These are phyloP conservation scores for Taurulus bubalis DNA, from an alignment of 2,113 vertebrate species.

Conservation along the genomic window DNA sequence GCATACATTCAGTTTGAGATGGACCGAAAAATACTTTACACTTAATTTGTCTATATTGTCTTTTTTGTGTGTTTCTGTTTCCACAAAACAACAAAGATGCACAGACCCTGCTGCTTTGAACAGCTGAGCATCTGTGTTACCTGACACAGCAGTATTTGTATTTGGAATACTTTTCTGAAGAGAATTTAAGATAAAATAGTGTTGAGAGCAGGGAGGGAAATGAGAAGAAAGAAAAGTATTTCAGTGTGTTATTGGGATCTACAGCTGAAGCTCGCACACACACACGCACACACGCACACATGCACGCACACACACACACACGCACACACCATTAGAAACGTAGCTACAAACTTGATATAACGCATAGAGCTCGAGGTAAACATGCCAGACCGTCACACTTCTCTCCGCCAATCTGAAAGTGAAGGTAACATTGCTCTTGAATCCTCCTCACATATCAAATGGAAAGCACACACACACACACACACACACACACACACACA, in stretches of 20 bases:
- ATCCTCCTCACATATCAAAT: constrained; percentile 22
- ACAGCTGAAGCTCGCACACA: neutral
- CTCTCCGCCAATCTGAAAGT: constrained; percentile 10
- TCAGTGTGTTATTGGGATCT: neutral
- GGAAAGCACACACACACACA: neutral
- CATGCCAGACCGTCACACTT: neutral
- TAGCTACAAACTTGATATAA: neutral
- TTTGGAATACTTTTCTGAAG: neutral
- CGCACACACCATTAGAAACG: neutral
- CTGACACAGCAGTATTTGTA: neutral
- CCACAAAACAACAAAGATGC: neutral
- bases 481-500: neutral
- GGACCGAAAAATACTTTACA: neutral
- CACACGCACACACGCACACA: no score
- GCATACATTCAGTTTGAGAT: neutral
- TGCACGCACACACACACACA: no score
- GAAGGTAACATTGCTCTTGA: constrained; percentile 34
- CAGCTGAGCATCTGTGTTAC: no score
- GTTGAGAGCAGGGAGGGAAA: neutral
- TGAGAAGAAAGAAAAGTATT: neutral
- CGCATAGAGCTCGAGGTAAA: neutral
- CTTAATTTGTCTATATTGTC: neutral
- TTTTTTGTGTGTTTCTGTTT: neutral
- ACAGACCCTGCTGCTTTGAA: neutral
- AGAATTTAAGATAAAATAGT: neutral